Evolutionary conservation across 2,113 vertebrate species (phyloP), one percentile per base, ranked within the genome.

Genomic region (Atrichornis clamosus): DNA sequence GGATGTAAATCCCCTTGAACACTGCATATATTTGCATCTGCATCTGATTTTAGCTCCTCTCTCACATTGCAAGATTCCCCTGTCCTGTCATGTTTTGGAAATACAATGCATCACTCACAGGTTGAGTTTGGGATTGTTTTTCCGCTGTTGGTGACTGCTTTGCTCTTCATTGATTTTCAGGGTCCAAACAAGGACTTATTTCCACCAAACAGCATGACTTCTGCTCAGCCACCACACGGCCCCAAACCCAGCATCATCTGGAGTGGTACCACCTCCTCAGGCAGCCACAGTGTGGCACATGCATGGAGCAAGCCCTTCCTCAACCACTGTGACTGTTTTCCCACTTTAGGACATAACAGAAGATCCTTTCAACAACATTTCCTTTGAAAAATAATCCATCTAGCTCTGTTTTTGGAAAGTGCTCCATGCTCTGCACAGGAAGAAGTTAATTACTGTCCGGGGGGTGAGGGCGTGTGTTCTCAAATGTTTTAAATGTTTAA

Each of bases 351-450:
- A 97, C 78, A 86, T 82, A 96, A 97, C 97, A 94, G 62, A 77
- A 94, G 93, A 96, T 92, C 95, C 91, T 97, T 98, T 98, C 96
- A 97, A 98, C 97, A 98, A 98, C 97, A 98, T 97, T 98, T 98
- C 98, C 98, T 98, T 98, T 98, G 97, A 97, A 98, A 98, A 98
- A 98, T 98, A 98, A 98, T 95, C 97, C 97, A 97, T 97, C 89
- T 35, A 96, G 83, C 97, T 97, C 95, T 98, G 98, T 97, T 98
- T 98, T 98, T 98, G 97, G 97, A 98, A 98, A 97, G 80, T 30
- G 92, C 70, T 96, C 96, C 89, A 92, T 93, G 93, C 80, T 96
- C 93, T 93, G 98, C 91, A 98, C 98, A 98, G 98, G 98, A 98
- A 98, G 97, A 98, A 97, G 98, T 97, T 98, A 97, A 98, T 98